Base-by-base conservation (phyloP, 2,888 invertebrate genomes). In the Macrophya annulata region DNA sequence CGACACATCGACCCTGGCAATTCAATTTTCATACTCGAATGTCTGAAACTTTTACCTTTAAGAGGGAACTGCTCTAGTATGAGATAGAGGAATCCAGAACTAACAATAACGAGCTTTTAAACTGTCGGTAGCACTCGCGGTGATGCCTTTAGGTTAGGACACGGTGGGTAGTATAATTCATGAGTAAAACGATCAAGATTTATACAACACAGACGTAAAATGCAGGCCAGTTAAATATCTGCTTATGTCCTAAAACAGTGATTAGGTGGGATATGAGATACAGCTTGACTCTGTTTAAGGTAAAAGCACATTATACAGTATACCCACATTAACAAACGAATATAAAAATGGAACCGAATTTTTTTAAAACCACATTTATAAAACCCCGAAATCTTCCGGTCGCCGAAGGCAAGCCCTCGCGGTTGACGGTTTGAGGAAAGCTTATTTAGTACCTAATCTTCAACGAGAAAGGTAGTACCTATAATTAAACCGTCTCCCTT, bases 1-100 rank as follows among this genome's bases (percentile, higher is more conserved):
- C 83, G 83, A 83, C 83, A 83, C 71, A 71, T 68, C 83, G 83
- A 83, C 45, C 83, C 74, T 55, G 17, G 45, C 68, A 76, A 85
- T 85, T 85, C 83, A 85, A 85, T 85, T 84, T 84, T 84, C 85
- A 84, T 85, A 76, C 59, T 83, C 84, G 85, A 62, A 84, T 84
- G 84, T 43, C 85, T 76, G 59, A 85, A 84, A 85, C 31, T 85
- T 85, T 85, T 55, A 25, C 77, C 45, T 45, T 45, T n/a, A 43
- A 74, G 72, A 74, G 21, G 40, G 40, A 74, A 43, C 15, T 74
- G 4, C 43, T 17, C 43, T 31, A 37, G 37, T 37, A 25, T 37
- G 8, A 31, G 68, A 17, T 37, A 17, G 37, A 37, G 37, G 37
- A 68, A 68, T 68, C 12, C 37, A 68, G 12, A 68, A 31, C 37